These are phyloP conservation scores for Cynodonichthys magdalenae DNA, from an alignment of 2,797 vertebrate species.

Conservation along the genomic window DNA sequence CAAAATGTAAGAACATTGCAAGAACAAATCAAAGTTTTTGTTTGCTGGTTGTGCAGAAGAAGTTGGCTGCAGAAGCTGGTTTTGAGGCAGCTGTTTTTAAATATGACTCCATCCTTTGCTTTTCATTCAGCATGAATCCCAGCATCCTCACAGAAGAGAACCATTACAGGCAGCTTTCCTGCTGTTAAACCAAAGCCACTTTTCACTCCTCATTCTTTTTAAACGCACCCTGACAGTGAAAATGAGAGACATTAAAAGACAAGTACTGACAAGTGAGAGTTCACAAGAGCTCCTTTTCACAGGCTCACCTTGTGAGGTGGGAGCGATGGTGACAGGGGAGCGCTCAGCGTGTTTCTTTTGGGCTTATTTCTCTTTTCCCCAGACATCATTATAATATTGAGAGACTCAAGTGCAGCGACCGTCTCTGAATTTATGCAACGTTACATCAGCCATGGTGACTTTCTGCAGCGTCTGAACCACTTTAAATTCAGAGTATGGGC, in stretches of 20 bases:
- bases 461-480: constrained; percentile 42
- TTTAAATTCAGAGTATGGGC: constrained; percentile 26
- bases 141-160: constrained; percentile 20
- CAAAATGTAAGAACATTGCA: no score
- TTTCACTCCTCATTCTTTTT: constrained; percentile 45
- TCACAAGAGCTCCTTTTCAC: constrained; percentile 39
- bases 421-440: constrained; percentile 56
- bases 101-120: constrained; percentile 16
- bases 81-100: neutral
- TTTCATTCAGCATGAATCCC: constrained; percentile 27
- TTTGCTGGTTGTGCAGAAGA: no score
- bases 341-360: neutral
- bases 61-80: neutral
- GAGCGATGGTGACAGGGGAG: neutral
- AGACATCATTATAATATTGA: constrained; percentile 63
- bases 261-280: constrained; percentile 28
- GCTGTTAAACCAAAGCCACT: constrained; percentile 28
- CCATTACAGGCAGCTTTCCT: constrained; percentile 36
- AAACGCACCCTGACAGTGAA: constrained; percentile 42
- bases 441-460: constrained; percentile 38
- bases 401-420: constrained; percentile 36
- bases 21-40: no score
- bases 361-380: constrained; percentile 34
- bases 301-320: constrained; percentile 13
- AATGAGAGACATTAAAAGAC: constrained; percentile 41